Percentiles rank a stretch among this genome's conserved stretches.
Conservation (phyloP, 2,888 invertebrate genomes). For the Ptilodon capucinus region DNA sequence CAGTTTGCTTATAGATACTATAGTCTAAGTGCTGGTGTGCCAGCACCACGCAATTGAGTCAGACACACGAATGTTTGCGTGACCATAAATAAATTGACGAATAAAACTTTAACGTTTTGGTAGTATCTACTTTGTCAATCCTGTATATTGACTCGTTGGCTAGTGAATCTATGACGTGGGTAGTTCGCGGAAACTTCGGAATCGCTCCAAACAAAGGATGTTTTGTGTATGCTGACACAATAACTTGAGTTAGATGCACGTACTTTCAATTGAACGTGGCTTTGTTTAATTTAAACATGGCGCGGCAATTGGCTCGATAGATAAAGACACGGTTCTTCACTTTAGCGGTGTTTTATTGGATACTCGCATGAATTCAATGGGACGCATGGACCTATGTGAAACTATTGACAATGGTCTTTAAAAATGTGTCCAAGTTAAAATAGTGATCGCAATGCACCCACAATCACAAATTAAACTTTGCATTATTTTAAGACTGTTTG, state of each 20-base stretch:
- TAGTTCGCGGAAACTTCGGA: neutral
- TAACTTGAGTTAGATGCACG: neutral
- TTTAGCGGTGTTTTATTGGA: neutral
- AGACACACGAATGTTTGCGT: no score
- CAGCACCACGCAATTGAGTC: no score
- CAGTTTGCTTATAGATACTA: no score
- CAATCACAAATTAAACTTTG: neutral
- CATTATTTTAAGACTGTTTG: no score
- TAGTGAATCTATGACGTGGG: neutral
- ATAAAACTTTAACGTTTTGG: neutral
- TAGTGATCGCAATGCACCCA: neutral
- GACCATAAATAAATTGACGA: neutral
- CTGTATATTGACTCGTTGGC: neutral
- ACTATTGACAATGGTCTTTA: neutral
- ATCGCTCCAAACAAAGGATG: neutral
- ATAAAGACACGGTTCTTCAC: neutral
- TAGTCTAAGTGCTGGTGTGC: no score
- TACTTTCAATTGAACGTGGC: neutral
- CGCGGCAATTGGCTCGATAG: neutral
- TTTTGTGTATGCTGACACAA: neutral
- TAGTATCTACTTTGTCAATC: neutral
- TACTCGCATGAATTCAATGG: neutral
- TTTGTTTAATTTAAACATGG: neutral
- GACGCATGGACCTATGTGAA: neutral
- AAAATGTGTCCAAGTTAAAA: neutral